Percentiles rank a stretch among this genome's conserved stretches.
Evolutionary conservation across 2,797 vertebrate genomes (phyloP).

Genomic region (Enteromius radiatus): DNA sequence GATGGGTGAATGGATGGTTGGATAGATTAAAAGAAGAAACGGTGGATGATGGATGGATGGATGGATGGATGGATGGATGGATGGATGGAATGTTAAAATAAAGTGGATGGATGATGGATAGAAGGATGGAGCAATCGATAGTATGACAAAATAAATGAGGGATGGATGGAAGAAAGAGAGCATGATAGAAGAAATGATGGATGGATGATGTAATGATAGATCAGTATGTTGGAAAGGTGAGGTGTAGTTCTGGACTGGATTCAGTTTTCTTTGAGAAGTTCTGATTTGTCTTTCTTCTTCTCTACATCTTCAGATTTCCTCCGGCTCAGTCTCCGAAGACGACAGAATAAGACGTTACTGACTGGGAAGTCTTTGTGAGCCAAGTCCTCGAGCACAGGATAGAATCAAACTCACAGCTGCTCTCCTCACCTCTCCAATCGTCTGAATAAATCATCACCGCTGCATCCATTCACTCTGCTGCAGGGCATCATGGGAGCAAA

Average conservation of each 20-base stretch:
- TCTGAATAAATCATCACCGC: slow-evolving; percentile 3
- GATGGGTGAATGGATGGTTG: not conserved
- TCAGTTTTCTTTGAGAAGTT: not conserved
- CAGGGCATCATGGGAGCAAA: slow-evolving; percentile 17
- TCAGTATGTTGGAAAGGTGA: not conserved
- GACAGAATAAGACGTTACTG: slow-evolving; percentile 14
- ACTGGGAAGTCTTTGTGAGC: not conserved
- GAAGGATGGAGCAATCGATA: too few species aligned
- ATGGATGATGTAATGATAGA: not conserved
- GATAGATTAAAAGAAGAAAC: not conserved
- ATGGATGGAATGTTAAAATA: not conserved
- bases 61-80: not conserved
- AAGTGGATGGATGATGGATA: too few species aligned
- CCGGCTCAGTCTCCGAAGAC: not conserved
- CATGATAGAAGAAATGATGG: not conserved
- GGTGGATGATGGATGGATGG: not conserved
- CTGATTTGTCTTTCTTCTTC: slow-evolving; percentile 1
- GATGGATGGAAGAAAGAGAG: too few species aligned
- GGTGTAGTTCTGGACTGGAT: not conserved
- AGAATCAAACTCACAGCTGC: slow-evolving; percentile 12
- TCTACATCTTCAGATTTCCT: slow-evolving; percentile 9
- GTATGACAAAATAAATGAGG: too few species aligned
- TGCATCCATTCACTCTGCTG: not conserved
- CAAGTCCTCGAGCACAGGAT: slow-evolving; percentile 10
- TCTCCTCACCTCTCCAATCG: slow-evolving; percentile 11